Base-by-base conservation (phyloP, 2,797 vertebrate genomes). In the Anabacerthia variegaticeps region DNA sequence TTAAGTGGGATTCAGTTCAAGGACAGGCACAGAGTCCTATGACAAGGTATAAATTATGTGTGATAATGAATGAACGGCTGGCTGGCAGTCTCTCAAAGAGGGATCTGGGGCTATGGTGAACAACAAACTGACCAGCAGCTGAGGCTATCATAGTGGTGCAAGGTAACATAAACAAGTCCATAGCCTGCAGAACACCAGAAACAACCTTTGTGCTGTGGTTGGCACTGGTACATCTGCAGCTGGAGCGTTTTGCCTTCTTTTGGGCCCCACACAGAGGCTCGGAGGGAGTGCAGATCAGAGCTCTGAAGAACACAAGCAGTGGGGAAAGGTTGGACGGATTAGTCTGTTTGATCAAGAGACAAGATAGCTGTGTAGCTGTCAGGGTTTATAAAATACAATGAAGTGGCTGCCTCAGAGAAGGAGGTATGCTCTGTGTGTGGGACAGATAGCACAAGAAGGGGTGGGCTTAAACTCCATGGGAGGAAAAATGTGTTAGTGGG, bases 1-100 rank as follows among this genome's bases (percentile, higher is more conserved):
- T 91, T 82, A 69, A 92, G 67, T 66, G 71, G 37, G 37, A 82
- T 93, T 92, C 63, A 34, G 67, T 89, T 87, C 85, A 92, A 92
- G 87, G 81, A 62, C 67, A 36, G 62, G 58, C 58, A 43, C 8
- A 43, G 59, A 41, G n/a, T 73, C 66, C 71, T 69, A 4, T 58
- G 74, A 91, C 2, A 8, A 78, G 30, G 19, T 58, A 48, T 58
- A 58, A 58, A 65, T 72, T 27, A 41, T 12, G 74, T 87, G 87
- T 5, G 43, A 92, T 71, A 43, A 48, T 65, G 69, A 81, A 63
- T 56, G 80, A 86, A 43, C 1, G 2, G 13, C 48, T 59, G 13
- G 71, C 56, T 82, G 58, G 48, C 37, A 55, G 12, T 39, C 26
- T 68, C 49, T 72, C 61, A 56, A 67, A 61, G 80, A 61, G 41